Evolutionary conservation across 2,113 vertebrate genomes (phyloP).

Genomic region (Nerophis lumbriciformis): DNA sequence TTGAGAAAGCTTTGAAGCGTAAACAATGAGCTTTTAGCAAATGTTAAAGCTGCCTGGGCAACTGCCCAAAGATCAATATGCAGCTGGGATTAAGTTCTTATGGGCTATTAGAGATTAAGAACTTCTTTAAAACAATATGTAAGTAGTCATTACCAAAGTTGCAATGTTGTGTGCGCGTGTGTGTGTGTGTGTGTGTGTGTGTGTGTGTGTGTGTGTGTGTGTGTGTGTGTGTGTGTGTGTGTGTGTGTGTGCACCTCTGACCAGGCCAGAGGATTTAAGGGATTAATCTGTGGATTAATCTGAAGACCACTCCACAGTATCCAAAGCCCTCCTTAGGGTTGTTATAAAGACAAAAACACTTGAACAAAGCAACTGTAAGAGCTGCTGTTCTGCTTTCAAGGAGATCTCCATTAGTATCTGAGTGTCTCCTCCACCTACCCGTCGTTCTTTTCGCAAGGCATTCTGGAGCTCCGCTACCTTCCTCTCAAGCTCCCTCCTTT

Average conservation of each 20-base stretch:
- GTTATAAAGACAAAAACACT: conserved; percentile 24
- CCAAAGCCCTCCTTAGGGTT: conserved; percentile 28
- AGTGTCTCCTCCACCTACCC: conserved; percentile 55
- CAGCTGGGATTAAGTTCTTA: conserved; percentile 52
- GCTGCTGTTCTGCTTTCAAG: conserved; percentile 10
- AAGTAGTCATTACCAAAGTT: conserved; percentile 48
- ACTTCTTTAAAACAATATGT: conserved; percentile 42
- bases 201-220: neutral
- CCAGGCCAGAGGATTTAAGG: conserved; percentile 37
- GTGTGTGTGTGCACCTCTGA: conserved; percentile 27
- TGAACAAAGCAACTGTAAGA: conserved; percentile 2
- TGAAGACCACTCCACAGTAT: conserved; percentile 37
- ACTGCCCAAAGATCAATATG: conserved; percentile 41
- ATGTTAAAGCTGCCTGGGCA: conserved; percentile 20
- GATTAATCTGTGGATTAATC: conserved; percentile 62
- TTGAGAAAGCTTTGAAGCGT: conserved; percentile 22
- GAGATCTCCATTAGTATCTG: conserved; percentile 25
- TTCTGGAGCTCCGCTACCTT: conserved; percentile 75
- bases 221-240: conserved; percentile 11
- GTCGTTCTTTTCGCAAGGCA: conserved; percentile 69
- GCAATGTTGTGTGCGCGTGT: conserved; percentile 18
- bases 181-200: neutral
- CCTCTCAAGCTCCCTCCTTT: conserved; percentile 67
- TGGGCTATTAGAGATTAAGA: conserved; percentile 52
- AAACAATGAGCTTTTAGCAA: conserved; percentile 38